Evolutionary conservation across 2,113 vertebrate genomes (phyloP).

Genomic region (Aspidoscelis tigris): DNA sequence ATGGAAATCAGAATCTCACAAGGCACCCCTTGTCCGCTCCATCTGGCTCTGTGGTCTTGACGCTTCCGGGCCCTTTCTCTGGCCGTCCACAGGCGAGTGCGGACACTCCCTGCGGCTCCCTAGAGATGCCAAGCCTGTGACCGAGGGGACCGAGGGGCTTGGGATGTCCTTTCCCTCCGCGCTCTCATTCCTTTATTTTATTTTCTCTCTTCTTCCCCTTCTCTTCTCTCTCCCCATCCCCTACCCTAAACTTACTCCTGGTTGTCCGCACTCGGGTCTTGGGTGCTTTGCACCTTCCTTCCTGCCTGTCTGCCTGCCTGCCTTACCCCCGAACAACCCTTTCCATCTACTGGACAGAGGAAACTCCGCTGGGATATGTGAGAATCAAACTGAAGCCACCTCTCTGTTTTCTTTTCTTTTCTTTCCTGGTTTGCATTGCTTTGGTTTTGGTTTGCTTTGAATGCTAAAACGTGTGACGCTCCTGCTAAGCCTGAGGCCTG

Average conservation of each 20-base stretch:
- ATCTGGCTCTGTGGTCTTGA: too few relatives aligned
- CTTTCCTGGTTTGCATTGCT: too few relatives aligned
- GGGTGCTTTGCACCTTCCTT: slow-evolving; percentile 49
- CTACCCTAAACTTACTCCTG: too few relatives aligned
- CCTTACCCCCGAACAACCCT: slow-evolving; percentile 74
- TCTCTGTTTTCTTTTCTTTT: not conserved
- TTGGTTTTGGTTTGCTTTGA: slow-evolving; percentile 43
- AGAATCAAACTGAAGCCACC: slow-evolving; percentile 72
- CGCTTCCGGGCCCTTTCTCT: too few relatives aligned
- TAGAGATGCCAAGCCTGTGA: too few relatives aligned
- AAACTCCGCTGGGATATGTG: slow-evolving; percentile 99
- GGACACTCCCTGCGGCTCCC: not conserved
- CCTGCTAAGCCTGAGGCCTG: slow-evolving; percentile 4
- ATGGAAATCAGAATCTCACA: not conserved
- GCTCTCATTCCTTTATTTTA: slow-evolving; percentile 71
- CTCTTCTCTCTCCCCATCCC: slow-evolving; percentile 47
- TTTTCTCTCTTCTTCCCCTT: slow-evolving; percentile 56
- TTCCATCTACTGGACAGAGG: slow-evolving; percentile 85
- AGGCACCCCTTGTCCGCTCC: not conserved
- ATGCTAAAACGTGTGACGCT: slow-evolving; percentile 53
- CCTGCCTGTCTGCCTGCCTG: slow-evolving; percentile 58
- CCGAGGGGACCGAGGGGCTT: too few relatives aligned
- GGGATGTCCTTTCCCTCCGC: not conserved
- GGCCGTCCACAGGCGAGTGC: too few relatives aligned
- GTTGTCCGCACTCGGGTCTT: slow-evolving; percentile 45